Percentiles rank a stretch among this genome's conserved stretches.
Conservation (phyloP, 92 coral and sea anemone genomes). For the Bergia sp. region DNA sequence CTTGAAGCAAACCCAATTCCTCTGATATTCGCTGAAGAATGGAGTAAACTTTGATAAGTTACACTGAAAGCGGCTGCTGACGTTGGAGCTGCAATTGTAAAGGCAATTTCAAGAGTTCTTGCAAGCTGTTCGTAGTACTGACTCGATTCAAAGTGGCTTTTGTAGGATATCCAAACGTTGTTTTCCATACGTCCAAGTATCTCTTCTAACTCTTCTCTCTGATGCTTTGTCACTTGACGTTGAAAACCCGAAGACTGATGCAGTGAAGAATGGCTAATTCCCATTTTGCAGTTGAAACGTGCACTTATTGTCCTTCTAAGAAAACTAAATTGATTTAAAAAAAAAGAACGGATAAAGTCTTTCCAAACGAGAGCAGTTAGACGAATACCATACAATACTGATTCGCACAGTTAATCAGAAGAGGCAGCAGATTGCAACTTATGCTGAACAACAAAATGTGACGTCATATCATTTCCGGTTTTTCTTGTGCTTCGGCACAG, state of each 20-base stretch:
- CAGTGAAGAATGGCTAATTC: not conserved
- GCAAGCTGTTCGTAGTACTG: conserved; percentile 32
- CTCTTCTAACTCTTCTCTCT: conserved; percentile 28
- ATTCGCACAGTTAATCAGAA: not conserved
- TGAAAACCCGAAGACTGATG: not conserved
- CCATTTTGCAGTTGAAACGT: not conserved
- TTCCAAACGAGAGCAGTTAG: not conserved
- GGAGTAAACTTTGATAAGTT: not conserved
- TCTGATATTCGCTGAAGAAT: not conserved
- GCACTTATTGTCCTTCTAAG: not conserved
- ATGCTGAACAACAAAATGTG: not conserved
- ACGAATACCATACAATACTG: not conserved
- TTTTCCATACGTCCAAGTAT: conserved; percentile 27
- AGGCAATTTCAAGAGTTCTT: conserved; percentile 22
- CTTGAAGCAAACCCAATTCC: conserved; percentile 37
- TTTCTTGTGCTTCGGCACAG: too few species aligned
- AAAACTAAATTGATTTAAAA: not conserved
- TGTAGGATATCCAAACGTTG: conserved; percentile 47
- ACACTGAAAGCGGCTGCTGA: conserved; percentile 32
- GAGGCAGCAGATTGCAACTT: not conserved
- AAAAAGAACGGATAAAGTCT: not conserved
- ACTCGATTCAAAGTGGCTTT: conserved; percentile 50
- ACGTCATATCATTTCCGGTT: not conserved
- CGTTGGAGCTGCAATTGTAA: conserved; percentile 23
- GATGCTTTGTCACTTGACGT: not conserved